phyloP scores from a whole-genome alignment of 2,113 vertebrate genomes.

The Noturus placidus region DNA sequence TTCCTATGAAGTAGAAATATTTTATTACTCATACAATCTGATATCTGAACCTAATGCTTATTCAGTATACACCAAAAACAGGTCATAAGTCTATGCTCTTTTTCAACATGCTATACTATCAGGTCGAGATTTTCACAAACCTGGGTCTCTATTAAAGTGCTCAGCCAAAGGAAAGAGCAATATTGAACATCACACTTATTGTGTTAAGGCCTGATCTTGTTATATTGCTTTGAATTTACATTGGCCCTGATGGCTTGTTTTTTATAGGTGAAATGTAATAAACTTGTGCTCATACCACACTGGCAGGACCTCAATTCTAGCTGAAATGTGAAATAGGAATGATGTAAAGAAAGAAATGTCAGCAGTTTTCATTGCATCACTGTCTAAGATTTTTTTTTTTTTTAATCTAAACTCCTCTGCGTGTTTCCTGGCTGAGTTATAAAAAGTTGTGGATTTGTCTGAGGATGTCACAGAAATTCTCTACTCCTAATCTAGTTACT shows the following conservation, averaged over 20 bases:
- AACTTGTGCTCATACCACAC: slow-evolving; percentile 39
- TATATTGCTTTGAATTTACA: slow-evolving; percentile 50
- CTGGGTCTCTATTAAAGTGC: slow-evolving; percentile 13
- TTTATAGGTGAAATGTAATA: slow-evolving; percentile 47
- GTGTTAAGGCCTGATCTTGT: slow-evolving; percentile 40
- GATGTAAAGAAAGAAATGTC: slow-evolving; percentile 8
- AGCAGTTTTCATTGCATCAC: slow-evolving; percentile 20
- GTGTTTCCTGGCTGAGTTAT: not conserved
- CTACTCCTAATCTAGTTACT: not conserved
- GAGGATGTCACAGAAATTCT: not conserved
- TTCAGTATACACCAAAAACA: slow-evolving; percentile 54
- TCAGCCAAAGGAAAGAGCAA: slow-evolving; percentile 27
- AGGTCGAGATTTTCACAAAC: not conserved
- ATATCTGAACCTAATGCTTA: slow-evolving; percentile 58
- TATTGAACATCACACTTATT: slow-evolving; percentile 48
- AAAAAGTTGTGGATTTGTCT: not conserved
- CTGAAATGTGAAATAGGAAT: slow-evolving; percentile 30
- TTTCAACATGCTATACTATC: slow-evolving; percentile 9
- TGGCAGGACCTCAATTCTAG: slow-evolving; percentile 29
- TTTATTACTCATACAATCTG: slow-evolving; percentile 23
- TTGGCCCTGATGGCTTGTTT: slow-evolving; percentile 33
- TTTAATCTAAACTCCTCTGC: not conserved
- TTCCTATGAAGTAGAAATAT: not conserved
- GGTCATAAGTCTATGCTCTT: slow-evolving; percentile 57
- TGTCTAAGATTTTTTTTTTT: not conserved